Evolutionary conservation across 2,797 vertebrate species (phyloP).

Genomic region (Muscicapa striata): DNA sequence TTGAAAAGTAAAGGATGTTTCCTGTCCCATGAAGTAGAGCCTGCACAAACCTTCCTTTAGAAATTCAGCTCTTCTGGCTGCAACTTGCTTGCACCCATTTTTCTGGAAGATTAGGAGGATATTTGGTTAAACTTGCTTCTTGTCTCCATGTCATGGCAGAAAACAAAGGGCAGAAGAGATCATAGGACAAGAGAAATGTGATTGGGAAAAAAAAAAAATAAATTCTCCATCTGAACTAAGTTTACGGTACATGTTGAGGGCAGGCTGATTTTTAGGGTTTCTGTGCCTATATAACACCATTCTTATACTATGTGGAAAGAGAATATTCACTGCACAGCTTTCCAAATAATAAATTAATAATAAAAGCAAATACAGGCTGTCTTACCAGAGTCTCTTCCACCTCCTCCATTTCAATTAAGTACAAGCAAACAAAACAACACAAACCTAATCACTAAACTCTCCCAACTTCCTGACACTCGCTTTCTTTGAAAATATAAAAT

Average conservation of each 20-base stretch:
- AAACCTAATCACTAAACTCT: background rate
- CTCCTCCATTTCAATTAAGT: background rate
- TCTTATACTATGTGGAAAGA: background rate
- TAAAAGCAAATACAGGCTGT: background rate
- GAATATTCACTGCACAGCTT: background rate
- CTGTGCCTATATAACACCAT: background rate
- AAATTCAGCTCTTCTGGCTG: background rate
- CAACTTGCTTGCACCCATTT: background rate
- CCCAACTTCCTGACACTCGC: background rate
- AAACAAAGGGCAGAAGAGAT: background rate
- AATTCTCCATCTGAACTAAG: background rate
- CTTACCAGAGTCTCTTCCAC: background rate
- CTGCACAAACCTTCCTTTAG: background rate
- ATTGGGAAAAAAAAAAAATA: accelerated
- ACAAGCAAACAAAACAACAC: accelerated
- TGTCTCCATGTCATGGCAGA: background rate
- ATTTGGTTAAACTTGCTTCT: background rate
- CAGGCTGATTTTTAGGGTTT: background rate
- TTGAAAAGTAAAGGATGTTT: background rate
- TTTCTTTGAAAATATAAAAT: background rate
- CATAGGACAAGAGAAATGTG: background rate
- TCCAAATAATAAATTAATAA: background rate
- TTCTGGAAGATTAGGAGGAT: background rate
- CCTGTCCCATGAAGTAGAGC: background rate
- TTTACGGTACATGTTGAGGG: background rate